Percentiles rank a stretch among this genome's conserved stretches.
Conservation (phyloP, 2,888 invertebrate genomes). For the Dioctria linearis region DNA sequence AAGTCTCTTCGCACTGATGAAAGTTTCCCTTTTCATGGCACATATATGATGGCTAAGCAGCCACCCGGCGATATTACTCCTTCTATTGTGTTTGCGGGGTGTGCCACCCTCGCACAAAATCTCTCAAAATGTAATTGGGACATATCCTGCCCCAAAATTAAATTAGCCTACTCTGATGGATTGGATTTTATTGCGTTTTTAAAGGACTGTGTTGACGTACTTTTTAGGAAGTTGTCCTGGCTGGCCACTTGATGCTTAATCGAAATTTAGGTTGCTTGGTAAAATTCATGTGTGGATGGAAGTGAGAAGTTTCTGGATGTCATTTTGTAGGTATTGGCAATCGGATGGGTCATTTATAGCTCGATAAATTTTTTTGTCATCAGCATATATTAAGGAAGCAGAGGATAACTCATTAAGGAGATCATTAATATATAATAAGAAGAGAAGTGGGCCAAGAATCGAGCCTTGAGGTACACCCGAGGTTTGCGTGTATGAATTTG, state of each 20-base stretch:
- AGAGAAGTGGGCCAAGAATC: too few species aligned
- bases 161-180: constrained; percentile 38
- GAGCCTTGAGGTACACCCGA: too few species aligned
- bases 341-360: too few species aligned
- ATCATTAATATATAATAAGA: too few species aligned
- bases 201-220: not conserved
- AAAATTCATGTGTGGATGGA: not conserved
- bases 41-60: constrained; percentile 9
- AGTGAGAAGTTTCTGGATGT: too few species aligned
- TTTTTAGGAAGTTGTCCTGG: not conserved
- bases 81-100: constrained; percentile 1
- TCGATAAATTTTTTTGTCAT: too few species aligned
- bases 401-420: too few species aligned
- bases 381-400: too few species aligned
- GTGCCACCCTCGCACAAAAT: constrained; percentile 19
- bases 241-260: constrained; percentile 6
- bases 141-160: constrained; percentile 47
- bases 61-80: not conserved
- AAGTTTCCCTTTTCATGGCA: constrained; percentile 46
- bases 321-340: too few species aligned
- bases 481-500: too few species aligned
- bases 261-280: constrained; percentile 1
- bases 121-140: constrained; percentile 37
- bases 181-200: constrained; percentile 51
- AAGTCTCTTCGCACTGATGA: constrained; percentile 43